Conservation (phyloP, 2,888 invertebrate species). For the Parnassius mnemosyne region DNA sequence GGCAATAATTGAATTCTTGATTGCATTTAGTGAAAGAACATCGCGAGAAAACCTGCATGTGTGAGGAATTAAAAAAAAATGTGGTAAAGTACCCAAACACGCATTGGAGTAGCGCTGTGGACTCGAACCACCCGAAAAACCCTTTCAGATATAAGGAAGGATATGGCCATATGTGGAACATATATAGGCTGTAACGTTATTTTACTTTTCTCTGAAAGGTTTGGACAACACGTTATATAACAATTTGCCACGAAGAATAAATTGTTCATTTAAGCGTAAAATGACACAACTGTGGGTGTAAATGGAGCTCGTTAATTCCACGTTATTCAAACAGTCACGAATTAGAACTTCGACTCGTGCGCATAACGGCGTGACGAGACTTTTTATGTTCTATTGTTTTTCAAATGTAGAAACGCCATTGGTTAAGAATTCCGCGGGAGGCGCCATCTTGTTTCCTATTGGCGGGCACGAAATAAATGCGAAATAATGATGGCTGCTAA, state of each 20-base stretch:
- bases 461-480: slow-evolving; percentile 64
- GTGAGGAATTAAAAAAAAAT: too few species aligned
- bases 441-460: slow-evolving; percentile 55
- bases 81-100: too few species aligned
- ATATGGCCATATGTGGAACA: too few species aligned
- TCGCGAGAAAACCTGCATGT: too few species aligned
- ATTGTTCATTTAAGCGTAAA: slow-evolving; percentile 29
- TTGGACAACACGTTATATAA: slow-evolving; percentile 1
- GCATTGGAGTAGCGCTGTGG: too few species aligned
- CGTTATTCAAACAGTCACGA: slow-evolving; percentile 43
- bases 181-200: too few species aligned
- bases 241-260: slow-evolving; percentile 4
- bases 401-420: slow-evolving; percentile 63
- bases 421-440: slow-evolving; percentile 59
- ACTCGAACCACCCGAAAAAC: too few species aligned
- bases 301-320: slow-evolving; percentile 23
- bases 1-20: too few species aligned
- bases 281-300: slow-evolving; percentile 32
- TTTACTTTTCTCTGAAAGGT: too few species aligned
- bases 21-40: too few species aligned
- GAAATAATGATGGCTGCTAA: slow-evolving; percentile 71
- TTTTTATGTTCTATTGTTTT: slow-evolving; percentile 80
- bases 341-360: slow-evolving; percentile 54
- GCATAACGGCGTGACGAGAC: slow-evolving; percentile 68
- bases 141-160: too few species aligned